Evolutionary conservation across 2,888 invertebrate genomes (phyloP), one percentile per base, ranked within the genome.

Genomic region (Falcaria lacertinaria): DNA sequence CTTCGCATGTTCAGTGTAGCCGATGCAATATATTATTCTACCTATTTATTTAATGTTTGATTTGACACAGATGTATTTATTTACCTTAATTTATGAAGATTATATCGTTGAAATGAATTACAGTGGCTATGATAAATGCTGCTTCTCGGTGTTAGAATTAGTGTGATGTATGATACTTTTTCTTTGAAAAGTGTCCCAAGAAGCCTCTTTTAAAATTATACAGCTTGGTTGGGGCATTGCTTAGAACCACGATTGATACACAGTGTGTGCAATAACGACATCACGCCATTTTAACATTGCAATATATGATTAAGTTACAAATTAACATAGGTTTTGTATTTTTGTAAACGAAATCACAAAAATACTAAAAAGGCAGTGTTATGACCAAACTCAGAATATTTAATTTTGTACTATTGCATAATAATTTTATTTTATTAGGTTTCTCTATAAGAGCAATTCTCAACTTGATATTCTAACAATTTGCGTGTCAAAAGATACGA

Each of bases 21-120:
- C 54, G 54, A 60, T 45, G 52, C 48, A 19, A 15, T 42, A 19
- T 5, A 7, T 17, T 36, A 17, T 36, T 36, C 15, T 48, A 38
- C 49, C 55, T 69, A 65, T 74, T 75, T 78, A 74, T 72, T 71
- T 74, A 60, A 57, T 69, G 71, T 72, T 63, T 42, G 52, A 69
- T 65, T 73, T 55, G 60, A 69, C 61, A 54, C 54, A 74, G 59
- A 81, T 78, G 61, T 71, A 76, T 76, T 82, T 80, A 76, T 80
- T 77, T 74, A 80, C 66, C 45, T 57, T 57, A 61, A 61, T 69
- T 63, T 63, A 64, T 57, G 59, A 57, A 61, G 42, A 54, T 43
- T 48, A 43, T 59, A 55, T 55, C 43, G 44, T 56, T 44, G 42
- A 55, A 63, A 66, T 60, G 55, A 60, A 60, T 63, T 64, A 52